These are phyloP conservation scores for Ectropis grisescens DNA, from an alignment of 1,140 invertebrate genomes.

Conservation along the genomic window DNA sequence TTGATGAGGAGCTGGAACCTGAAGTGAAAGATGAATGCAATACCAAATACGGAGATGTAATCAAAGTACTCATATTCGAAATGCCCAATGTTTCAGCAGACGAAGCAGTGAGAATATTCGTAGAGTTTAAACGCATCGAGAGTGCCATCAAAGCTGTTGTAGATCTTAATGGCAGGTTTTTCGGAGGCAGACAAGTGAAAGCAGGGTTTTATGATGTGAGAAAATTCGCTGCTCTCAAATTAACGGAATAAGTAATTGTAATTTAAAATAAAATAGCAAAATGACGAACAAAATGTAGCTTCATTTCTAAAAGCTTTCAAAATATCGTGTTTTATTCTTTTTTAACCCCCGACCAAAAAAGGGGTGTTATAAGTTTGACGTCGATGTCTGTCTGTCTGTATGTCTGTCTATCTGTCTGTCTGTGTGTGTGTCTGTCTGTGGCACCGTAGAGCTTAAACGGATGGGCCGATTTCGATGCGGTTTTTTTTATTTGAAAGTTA, in stretches of 20 bases:
- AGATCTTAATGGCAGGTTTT: slow-evolving; percentile 96
- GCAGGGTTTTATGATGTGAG: slow-evolving; percentile 96
- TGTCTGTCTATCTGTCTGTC: no score
- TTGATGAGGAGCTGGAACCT: slow-evolving; percentile 97
- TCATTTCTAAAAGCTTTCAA: no score
- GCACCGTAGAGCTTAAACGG: no score
- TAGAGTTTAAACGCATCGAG: slow-evolving; percentile 97
- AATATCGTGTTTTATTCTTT: no score
- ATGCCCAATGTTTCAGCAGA: slow-evolving; percentile 82
- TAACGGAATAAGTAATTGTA: slow-evolving; percentile 30
- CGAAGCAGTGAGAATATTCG: slow-evolving; percentile 97
- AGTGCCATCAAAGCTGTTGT: slow-evolving; percentile 98
- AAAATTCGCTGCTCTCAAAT: slow-evolving; percentile 88
- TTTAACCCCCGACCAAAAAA: no score
- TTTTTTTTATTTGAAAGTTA: no score
- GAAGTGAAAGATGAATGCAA: slow-evolving; percentile 99
- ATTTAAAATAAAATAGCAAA: no score
- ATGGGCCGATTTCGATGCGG: no score
- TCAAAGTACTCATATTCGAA: slow-evolving; percentile 93
- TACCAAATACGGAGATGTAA: slow-evolving; percentile 96
- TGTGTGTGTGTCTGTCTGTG: no score
- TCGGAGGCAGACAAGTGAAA: slow-evolving; percentile 93
- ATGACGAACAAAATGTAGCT: no score
- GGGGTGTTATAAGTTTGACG: no score
- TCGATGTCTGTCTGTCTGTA: no score